Percentiles rank a stretch among this genome's conserved stretches.
Conservation (phyloP, 30 jellyfish, hydroid and myxozoan genomes). For the Cassiopea xamachana region DNA sequence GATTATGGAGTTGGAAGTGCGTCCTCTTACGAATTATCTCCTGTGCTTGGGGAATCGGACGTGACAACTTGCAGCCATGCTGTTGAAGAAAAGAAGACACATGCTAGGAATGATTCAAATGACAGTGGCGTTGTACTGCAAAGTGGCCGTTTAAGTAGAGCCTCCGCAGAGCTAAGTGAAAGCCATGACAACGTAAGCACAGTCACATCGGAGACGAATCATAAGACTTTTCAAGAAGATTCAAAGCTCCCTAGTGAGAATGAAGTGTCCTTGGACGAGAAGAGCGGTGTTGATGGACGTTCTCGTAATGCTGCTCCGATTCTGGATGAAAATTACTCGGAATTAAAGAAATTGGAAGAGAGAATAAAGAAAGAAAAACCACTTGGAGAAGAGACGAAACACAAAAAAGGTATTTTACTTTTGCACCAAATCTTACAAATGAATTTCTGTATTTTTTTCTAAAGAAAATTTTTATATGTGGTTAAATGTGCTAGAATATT, state of each 20-base stretch:
- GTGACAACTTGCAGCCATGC: not conserved
- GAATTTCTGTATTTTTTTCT: too few species aligned
- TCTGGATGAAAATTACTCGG: conserved; percentile 12
- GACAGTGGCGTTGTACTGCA: conserved; percentile 93
- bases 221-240: conserved; percentile 33
- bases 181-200: conserved; percentile 51
- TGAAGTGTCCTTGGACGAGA: not conserved
- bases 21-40: conserved; percentile 55
- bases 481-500: too few species aligned
- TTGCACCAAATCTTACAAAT: not conserved
- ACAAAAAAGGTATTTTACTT: conserved; percentile 46
- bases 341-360: conserved; percentile 57
- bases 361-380: conserved; percentile 44
- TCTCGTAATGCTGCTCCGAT: conserved; percentile 2
- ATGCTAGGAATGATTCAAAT: conserved; percentile 83
- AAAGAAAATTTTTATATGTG: too few species aligned
- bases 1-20: conserved; percentile 66
- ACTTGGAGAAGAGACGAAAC: conserved; percentile 37
- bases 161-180: conserved; percentile 78
- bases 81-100: conserved; percentile 54
- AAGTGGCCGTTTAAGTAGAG: conserved; percentile 75
- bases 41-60: conserved; percentile 14
- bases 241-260: conserved; percentile 19
- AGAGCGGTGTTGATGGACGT: conserved; percentile 1
- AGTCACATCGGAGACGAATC: conserved; percentile 31